These are phyloP conservation scores for Pristis pectinata DNA, from an alignment of 2,797 vertebrate genomes.

Conservation along the genomic window DNA sequence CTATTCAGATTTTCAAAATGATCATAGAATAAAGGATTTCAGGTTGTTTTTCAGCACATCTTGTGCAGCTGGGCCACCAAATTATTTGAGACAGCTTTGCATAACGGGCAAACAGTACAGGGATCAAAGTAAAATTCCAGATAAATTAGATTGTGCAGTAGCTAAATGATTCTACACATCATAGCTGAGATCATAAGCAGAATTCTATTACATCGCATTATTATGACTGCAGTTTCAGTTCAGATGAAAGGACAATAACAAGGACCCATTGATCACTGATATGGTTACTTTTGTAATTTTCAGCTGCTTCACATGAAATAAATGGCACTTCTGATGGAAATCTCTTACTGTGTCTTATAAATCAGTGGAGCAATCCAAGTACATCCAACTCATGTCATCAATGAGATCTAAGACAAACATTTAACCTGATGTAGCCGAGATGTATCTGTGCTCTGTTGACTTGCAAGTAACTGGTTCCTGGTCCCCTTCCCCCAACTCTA, in stretches of 20 bases:
- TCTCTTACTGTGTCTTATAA: background rate
- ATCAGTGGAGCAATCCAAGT: background rate
- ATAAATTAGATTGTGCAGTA: background rate
- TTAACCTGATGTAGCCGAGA: background rate
- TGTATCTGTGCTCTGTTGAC: background rate
- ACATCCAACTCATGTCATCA: background rate
- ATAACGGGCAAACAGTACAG: background rate
- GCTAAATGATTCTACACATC: background rate
- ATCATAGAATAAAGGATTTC: background rate
- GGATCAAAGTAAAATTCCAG: background rate
- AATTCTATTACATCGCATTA: too few species aligned
- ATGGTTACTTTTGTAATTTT: background rate
- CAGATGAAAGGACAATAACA: background rate
- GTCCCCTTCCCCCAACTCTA: background rate
- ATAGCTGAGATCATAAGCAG: background rate
- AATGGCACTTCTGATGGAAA: background rate
- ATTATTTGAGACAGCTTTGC: background rate
- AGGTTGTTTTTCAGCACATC: background rate
- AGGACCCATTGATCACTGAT: background rate
- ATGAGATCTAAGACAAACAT: background rate
- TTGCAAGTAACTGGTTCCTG: background rate
- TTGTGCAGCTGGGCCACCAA: background rate
- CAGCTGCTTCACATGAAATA: background rate
- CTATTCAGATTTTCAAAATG: background rate
- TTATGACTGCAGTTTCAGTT: background rate